Base-by-base conservation (phyloP, 2,113 vertebrate species). In the Ivindomyrus marchei region DNA sequence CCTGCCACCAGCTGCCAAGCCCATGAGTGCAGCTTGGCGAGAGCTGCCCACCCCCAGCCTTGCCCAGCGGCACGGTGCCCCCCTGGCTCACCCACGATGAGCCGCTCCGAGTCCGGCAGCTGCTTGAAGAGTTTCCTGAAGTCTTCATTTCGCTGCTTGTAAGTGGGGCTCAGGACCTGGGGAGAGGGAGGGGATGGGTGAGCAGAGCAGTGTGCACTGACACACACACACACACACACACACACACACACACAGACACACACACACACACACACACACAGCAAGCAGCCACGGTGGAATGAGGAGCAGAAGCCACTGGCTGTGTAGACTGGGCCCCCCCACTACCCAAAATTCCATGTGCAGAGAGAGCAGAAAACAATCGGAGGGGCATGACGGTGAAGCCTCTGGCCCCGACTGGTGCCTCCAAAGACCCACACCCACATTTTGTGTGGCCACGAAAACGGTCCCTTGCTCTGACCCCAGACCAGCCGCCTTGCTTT, bases 81-180 rank as follows among this genome's bases (percentile, higher is more conserved):
- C 31, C 27, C n/a, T 21, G 3, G 11, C 96, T 97, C 94, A 98
- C 97, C 97, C 74, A 98, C 97, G 0, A 98, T 98, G 95, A 98
- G 97, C 49, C 97, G 97, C 93, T 98, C 97, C 0, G 97, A 95
- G 93, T 98, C 97, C 6, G 97, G 97, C 93, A 98, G 97, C 91
- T 97, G 97, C 89, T 98, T 98, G 93, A 98, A 98, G 91, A 98
- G 97, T 91, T 98, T 98, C 92, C 97, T 96, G 95, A 98, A 98
- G 92, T 98, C 97, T 93, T 98, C 97, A 87, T 98, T 98, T 83
- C 97, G 95, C 92, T 98, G 97, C 77, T 98, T 98, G 92, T 98
- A 98, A 0, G 97, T 98, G n/a, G 97, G 97, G 90, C 97, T 98
- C 94, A 98, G 90, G 24, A 98, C 97, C 97, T 98, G 94, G 13